Evolutionary conservation across 1,140 invertebrate species (phyloP), one percentile per base, ranked within the genome.

Genomic region (Papilio machaon): DNA sequence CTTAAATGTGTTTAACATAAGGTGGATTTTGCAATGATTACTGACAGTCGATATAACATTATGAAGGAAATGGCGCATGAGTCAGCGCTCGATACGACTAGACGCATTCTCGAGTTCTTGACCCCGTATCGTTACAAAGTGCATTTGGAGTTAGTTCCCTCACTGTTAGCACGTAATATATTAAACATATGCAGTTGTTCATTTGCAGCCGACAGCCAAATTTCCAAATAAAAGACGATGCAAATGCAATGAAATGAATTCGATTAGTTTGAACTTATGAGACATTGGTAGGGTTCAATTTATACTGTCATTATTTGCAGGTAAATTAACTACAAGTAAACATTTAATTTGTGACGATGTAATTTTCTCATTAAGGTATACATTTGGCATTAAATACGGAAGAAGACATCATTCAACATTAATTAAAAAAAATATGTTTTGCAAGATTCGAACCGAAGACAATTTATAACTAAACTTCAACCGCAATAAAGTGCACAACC

Each of bases 51-150:
- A n/a, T 73, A 46, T 43, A n/a, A 9, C 70, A n/a, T 46, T 73
- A 19, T 46, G 38, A 43, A n/a, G 38, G 38, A 43, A 43, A 46
- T 43, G 70, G 43, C 43, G 43, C 19, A 23, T 75, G 73, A 75
- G 73, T 75, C 73, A 75, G 73, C 46, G 73, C 73, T 75, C 73
- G 73, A 75, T 75, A 75, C 46, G 73, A 47, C 73, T 52, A 75
- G 73, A 75, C 73, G 73, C 19, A 73, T 47, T 73, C 73, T 17
- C 38, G 10, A 75, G 73, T 75, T 75, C 73, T 75, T 75, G 73
- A 75, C 73, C 73, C 73, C 73, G 38, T 49, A 52, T 75, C 64
- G 64, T 75, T 23, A 46, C 43, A 47, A 47, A 73, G 73, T 73
- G 73, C 73, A 73, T 73, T 46, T 13, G 60, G 23, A 30, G 23